Conservation (phyloP, 2,888 invertebrate genomes). For the Camponotus fellah region DNA sequence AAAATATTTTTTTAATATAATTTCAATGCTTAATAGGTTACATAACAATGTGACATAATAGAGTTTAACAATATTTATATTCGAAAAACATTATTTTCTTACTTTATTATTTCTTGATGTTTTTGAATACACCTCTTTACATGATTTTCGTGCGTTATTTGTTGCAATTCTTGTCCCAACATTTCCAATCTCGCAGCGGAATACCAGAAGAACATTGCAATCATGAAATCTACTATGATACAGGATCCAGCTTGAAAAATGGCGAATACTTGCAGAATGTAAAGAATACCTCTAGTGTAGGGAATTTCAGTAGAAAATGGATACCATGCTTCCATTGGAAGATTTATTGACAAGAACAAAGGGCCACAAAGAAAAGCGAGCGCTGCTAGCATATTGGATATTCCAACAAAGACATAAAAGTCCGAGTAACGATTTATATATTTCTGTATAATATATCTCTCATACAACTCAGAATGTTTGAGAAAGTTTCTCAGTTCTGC, state of each 20-base stretch:
- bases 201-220: slow-evolving; percentile 77
- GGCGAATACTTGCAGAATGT: slow-evolving; percentile 71
- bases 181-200: slow-evolving; percentile 74
- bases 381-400: slow-evolving; percentile 70
- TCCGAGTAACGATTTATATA: slow-evolving; percentile 74
- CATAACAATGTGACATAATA: not conserved
- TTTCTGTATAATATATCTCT: slow-evolving; percentile 71
- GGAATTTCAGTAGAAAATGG: slow-evolving; percentile 74
- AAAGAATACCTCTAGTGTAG: slow-evolving; percentile 62
- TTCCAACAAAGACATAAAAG: slow-evolving; percentile 68
- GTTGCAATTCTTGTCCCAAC: slow-evolving; percentile 63
- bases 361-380: slow-evolving; percentile 73
- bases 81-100: slow-evolving; percentile 17
- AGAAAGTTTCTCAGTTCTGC: slow-evolving; percentile 70
- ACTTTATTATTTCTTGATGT: slow-evolving; percentile 76
- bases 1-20: not conserved
- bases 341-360: slow-evolving; percentile 66
- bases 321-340: slow-evolving; percentile 79
- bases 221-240: slow-evolving; percentile 74
- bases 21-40: not conserved
- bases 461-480: slow-evolving; percentile 56
- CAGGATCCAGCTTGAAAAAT: slow-evolving; percentile 74
- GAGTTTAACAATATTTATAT: not conserved
- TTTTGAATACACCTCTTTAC: slow-evolving; percentile 69
- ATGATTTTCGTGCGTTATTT: slow-evolving; percentile 54